Percentiles rank a stretch among this genome's conserved stretches.
Conservation (phyloP, 2,888 invertebrate species). For the Scaptodrosophila latifasciaeformis region DNA sequence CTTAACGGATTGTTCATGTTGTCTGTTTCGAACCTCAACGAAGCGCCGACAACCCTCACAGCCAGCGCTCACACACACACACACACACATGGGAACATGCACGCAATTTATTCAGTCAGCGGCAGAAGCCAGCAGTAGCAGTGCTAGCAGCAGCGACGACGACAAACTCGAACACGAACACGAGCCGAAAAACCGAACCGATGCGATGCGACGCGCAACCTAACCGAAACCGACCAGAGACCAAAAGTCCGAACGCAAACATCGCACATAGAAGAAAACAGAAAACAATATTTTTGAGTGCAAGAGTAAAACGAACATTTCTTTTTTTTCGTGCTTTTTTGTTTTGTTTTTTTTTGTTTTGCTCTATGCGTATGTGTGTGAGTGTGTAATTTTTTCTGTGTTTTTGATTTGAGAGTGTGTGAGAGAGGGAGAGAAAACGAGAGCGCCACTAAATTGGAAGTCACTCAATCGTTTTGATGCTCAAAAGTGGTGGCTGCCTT, state of each 20-base stretch:
- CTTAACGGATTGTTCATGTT: too few relatives aligned
- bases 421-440: slow-evolving; percentile 16
- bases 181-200: slow-evolving; percentile 9
- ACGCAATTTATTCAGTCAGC: neutral
- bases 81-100: slow-evolving; percentile 19
- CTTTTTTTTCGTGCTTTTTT: too few relatives aligned
- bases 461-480: slow-evolving; percentile 41
- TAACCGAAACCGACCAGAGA: slow-evolving; percentile 5
- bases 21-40: slow-evolving; percentile 73
- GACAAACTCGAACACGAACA: slow-evolving; percentile 16
- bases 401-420: neutral
- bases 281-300: slow-evolving; percentile 17
- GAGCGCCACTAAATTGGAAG: slow-evolving; percentile 13
- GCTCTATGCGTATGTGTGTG: too few relatives aligned
- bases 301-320: too few relatives aligned
- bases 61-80: slow-evolving; percentile 18
- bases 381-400: too few relatives aligned
- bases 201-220: neutral
- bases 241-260: neutral
- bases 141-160: slow-evolving; percentile 14
- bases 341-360: too few relatives aligned
- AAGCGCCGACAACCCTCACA: slow-evolving; percentile 73
- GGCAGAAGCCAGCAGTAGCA: slow-evolving; percentile 9
- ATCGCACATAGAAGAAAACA: neutral
- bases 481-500: slow-evolving; percentile 21